Base-by-base conservation (phyloP, 1,140 invertebrate species). In the Drosophila obscura region DNA sequence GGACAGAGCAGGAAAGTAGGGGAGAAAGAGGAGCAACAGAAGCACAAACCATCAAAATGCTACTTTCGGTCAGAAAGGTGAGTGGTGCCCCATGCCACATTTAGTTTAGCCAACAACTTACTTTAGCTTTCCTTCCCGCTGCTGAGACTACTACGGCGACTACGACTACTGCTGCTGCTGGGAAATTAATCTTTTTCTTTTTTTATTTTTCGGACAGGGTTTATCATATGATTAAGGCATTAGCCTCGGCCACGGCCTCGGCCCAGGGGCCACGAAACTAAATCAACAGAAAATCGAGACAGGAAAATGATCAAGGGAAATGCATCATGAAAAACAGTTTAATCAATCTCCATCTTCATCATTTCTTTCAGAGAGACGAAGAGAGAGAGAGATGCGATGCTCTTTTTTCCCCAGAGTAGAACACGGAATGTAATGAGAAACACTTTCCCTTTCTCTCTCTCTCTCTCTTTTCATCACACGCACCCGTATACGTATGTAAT, bases 211-310 rank as follows among this genome's bases (percentile, higher is more conserved):
- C 48, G 19, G 2, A 49, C 52, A 39, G 53, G 51, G 71, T 73
- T 73, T 44, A 73, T 74, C 51, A 73, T 73, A 73, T 73, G 73
- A 73, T 73, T 74, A 73, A 73, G 72, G 62, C 69, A 74, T 74
- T 74, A 74, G 69, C 35, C 8, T 48, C 50, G 19, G 41, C 35
- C 8, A 43, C 50, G 19, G 41, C 71, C 53, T 43, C 49, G n/a
- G 41, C 46, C 46, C 19, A 49, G 68, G 72, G 72, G 53, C 51
- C 67, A 53, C 35, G 35, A 39, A 39, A 39, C 35, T 39, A 39
- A 39, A 39, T 39, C 61, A 24, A 39, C 59, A 52, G 53, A 62
- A 41, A 22, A 43, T 49, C 15, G 53, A 31, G 56, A 64, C 49
- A 61, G 43, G 53, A 49, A 65, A 74, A 74, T 65, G 51, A 64